Evolutionary conservation across 2,113 vertebrate species (phyloP).

Genomic region (Steatornis caripensis): DNA sequence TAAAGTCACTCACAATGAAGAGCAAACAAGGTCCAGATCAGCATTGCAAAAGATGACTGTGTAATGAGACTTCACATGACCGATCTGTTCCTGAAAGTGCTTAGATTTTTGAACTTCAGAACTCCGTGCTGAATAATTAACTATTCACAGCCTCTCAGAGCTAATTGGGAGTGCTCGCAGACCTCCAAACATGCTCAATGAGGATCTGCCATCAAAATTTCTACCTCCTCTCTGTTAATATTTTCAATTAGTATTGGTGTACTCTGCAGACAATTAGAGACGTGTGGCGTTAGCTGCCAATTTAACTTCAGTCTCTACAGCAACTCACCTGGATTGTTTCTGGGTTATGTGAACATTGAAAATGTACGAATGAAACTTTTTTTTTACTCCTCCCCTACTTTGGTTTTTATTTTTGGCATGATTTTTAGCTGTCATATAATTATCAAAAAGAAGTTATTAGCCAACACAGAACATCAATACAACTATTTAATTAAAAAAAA

Average conservation of each 20-base stretch:
- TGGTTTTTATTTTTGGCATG: not conserved
- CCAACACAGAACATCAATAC: not conserved
- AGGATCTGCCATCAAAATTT: not conserved
- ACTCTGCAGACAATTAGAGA: not conserved
- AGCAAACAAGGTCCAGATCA: conserved; percentile 36
- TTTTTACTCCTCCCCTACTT: not conserved
- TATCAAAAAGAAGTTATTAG: not conserved
- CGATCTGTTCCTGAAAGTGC: conserved; percentile 7
- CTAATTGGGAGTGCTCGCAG: not conserved
- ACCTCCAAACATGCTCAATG: not conserved
- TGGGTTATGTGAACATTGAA: not conserved
- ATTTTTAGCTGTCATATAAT: not conserved
- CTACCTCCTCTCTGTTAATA: not conserved
- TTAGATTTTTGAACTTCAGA: conserved; percentile 60
- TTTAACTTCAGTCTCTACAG: not conserved
- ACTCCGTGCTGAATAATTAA: conserved; percentile 43
- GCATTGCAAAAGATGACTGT: not conserved
- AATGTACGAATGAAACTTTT: not conserved
- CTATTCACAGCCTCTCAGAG: not conserved
- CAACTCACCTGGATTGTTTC: not conserved
- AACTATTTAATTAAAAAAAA: not conserved
- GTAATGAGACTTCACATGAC: conserved; percentile 47
- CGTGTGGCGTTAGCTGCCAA: not conserved
- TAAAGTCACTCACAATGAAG: conserved; percentile 40
- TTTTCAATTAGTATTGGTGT: not conserved